Conservation (phyloP, 2,113 vertebrate genomes). For the Leptobrachium leishanense region DNA sequence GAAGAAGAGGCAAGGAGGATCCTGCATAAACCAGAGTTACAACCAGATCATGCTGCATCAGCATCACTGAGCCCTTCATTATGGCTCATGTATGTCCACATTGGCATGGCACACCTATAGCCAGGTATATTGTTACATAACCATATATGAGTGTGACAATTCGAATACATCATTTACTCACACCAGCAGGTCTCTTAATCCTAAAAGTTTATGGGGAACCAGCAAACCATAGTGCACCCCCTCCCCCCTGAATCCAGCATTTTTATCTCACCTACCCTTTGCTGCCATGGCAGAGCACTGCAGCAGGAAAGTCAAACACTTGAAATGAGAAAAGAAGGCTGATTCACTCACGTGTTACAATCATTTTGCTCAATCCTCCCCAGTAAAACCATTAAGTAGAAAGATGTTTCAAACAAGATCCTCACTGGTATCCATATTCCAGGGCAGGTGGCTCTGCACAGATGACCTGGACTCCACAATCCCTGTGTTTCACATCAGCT, state of each 20-base stretch:
- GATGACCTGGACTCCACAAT: not conserved
- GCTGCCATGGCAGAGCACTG: not conserved
- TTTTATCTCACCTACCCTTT: not conserved
- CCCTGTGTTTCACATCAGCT: not conserved
- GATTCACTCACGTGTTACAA: constrained; percentile 40
- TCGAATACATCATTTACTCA: too few relatives aligned
- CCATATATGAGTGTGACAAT: too few relatives aligned
- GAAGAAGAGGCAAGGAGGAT: too few relatives aligned
- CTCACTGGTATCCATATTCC: constrained; percentile 44
- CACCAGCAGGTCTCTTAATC: not conserved
- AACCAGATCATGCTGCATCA: too few relatives aligned
- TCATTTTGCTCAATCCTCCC: constrained; percentile 45
- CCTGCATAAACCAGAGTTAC: too few relatives aligned
- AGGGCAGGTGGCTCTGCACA: not conserved
- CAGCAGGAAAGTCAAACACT: not conserved
- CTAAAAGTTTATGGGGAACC: too few relatives aligned
- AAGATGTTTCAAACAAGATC: constrained; percentile 39
- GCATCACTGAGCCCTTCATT: too few relatives aligned
- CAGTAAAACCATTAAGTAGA: constrained; percentile 36
- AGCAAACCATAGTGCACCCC: too few relatives aligned
- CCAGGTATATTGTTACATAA: too few relatives aligned
- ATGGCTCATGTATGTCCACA: too few relatives aligned
- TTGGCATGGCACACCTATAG: too few relatives aligned
- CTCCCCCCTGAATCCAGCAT: not conserved
- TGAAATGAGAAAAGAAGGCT: constrained; percentile 19